Evolutionary conservation across 2,113 vertebrate species (phyloP), one percentile per base, ranked within the genome.

Genomic region (Xyrauchen texanus): DNA sequence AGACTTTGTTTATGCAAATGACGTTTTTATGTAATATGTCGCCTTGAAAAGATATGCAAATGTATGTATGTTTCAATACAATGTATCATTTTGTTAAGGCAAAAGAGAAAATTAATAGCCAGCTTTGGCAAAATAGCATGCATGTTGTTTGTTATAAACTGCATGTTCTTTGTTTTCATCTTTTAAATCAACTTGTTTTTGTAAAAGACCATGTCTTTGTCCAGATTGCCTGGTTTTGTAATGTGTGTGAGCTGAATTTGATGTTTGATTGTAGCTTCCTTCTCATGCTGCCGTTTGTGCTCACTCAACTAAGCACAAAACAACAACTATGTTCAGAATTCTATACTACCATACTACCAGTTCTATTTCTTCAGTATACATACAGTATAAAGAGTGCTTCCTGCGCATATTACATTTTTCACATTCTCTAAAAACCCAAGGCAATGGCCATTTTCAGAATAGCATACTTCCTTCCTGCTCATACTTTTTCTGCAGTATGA

Each of bases 31-130:
- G n/a, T 62, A 42, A 16, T 44, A 8, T 76, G 84, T 90, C 71
- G 80, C 83, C 82, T 82, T 88, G 15, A 62, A 84, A 63, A 58
- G 89, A 91, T 92, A 92, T 93, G 91, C 89, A 78, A 83, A 84
- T 85, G 68, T 66, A 6, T 0, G 6, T 55, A 80, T 88, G 46
- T 64, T 70, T 53, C 34, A 57, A 61, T 70, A 63, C 68, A 65
- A 52, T 76, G 81, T 44, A 82, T 82, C 21, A 71, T 84, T 88
- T 85, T 42, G 68, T 80, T 3, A 62, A 79, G 65, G 57, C 79
- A 49, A 44, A 84, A 69, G 65, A 87, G 76, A 75, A 68, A 84
- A 77, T 64, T 76, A 78, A 10, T 21, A 9, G 70, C 44, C 42
- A 61, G 49, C 16, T 46, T 68, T 60, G 76, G 51, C 65, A 77